A percentile compares a stretch with the other conserved stretches of the same genome.
phyloP scores from a whole-genome alignment of 2,888 invertebrate genomes.

The Hydroisotoma schaefferi region DNA sequence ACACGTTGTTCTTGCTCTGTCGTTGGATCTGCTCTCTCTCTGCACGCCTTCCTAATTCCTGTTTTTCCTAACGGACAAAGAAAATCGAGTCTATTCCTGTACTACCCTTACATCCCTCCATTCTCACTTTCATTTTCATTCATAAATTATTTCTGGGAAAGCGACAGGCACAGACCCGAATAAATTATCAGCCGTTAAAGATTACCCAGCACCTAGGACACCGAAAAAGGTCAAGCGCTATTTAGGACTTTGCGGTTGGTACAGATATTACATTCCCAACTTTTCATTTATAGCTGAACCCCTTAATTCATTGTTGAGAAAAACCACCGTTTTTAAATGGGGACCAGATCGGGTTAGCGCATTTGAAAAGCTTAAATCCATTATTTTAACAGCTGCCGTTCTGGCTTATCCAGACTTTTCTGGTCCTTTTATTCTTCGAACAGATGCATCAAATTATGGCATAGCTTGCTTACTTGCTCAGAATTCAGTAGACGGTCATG shows the following conservation, averaged over 20 bases:
- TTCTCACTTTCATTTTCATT: too few species aligned
- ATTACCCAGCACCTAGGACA: conserved; percentile 15
- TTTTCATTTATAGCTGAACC: conserved; percentile 31
- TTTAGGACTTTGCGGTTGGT: conserved; percentile 34
- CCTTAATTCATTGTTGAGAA: conserved; percentile 12
- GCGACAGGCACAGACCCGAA: background rate
- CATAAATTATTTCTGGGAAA: too few species aligned
- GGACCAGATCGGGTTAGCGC: background rate
- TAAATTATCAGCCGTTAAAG: background rate
- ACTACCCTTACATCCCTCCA: too few species aligned
- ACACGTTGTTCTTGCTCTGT: too few species aligned
- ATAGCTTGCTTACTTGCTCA: conserved; percentile 13
- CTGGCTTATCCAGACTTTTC: conserved; percentile 16
- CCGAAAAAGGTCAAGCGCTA: conserved; percentile 25
- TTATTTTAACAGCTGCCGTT: conserved; percentile 12
- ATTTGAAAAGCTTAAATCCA: conserved; percentile 27
- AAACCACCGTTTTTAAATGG: conserved; percentile 34
- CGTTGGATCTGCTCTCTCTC: too few species aligned
- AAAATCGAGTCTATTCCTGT: too few species aligned
- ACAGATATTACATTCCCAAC: conserved; percentile 34
- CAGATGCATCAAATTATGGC: conserved; percentile 12
- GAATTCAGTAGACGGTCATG: background rate
- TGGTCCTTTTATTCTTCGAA: conserved; percentile 11
- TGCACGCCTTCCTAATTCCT: too few species aligned
- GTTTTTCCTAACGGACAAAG: too few species aligned